Conservation (phyloP, 2,113 vertebrate species). For the Podilymbus podiceps region DNA sequence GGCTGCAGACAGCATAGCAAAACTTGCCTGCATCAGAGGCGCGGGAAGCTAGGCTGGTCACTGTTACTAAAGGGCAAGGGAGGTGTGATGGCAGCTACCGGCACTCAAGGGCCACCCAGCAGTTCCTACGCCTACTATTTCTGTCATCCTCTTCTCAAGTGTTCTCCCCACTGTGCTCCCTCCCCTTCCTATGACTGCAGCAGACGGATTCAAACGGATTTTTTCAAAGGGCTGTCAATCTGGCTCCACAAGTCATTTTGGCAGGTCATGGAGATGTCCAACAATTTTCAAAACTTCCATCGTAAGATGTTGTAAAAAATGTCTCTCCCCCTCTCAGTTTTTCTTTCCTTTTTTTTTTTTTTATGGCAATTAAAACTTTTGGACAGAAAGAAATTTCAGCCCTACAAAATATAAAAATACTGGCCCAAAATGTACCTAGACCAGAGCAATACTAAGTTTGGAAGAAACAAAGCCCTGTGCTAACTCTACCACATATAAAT, state of each 20-base stretch:
- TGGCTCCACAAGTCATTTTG: not conserved
- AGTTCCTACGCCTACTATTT: not conserved
- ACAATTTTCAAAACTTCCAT: not conserved
- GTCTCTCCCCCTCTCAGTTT: not conserved
- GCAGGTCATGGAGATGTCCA: not conserved
- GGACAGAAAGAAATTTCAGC: not conserved
- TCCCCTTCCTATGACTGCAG: not conserved
- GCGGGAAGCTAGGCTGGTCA: not conserved
- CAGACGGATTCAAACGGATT: not conserved
- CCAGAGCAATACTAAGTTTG: not conserved
- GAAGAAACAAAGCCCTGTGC: not conserved
- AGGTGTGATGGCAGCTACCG: not conserved
- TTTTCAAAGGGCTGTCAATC: not conserved
- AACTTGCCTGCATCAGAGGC: not conserved
- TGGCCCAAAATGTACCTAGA: not conserved
- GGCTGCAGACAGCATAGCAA: fast-evolving
- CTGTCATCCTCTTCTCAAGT: not conserved
- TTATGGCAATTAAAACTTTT: not conserved
- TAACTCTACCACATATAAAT: not conserved
- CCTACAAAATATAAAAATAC: not conserved
- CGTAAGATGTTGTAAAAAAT: not conserved
- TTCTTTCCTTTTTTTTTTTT: not conserved
- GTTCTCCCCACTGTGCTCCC: not conserved
- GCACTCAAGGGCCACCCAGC: not conserved
- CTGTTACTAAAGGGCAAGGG: not conserved